Conservation (phyloP, 2,888 invertebrate genomes). For the Torymus auratus region DNA sequence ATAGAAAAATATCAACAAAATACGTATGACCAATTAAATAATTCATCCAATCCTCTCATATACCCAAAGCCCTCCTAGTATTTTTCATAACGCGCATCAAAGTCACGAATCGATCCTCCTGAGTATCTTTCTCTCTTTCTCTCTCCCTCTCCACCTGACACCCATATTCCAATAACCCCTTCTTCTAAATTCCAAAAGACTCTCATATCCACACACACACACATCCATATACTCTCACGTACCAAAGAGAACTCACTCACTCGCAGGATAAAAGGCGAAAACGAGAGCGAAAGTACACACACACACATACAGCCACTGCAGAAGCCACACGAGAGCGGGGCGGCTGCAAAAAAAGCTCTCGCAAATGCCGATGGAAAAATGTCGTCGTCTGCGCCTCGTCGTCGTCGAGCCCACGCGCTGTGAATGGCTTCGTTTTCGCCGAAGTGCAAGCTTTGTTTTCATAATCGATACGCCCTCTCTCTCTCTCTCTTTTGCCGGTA, state of each 20-base stretch:
- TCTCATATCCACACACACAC: too few species aligned
- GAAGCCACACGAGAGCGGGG: neutral
- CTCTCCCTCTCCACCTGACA: too few species aligned
- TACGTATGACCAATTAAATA: too few species aligned
- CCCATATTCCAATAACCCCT: too few species aligned
- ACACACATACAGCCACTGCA: neutral
- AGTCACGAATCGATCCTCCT: too few species aligned
- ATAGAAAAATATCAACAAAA: too few species aligned
- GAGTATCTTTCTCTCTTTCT: too few species aligned
- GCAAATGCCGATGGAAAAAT: slow-evolving; percentile 36
- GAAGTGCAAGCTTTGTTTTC: slow-evolving; percentile 59
- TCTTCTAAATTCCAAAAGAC: too few species aligned
- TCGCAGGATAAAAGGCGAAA: slow-evolving; percentile 14
- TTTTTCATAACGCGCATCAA: too few species aligned
- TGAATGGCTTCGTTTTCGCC: slow-evolving; percentile 53
- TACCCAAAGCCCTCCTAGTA: too few species aligned
- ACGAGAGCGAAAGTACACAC: slow-evolving; percentile 43
- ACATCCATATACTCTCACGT: too few species aligned
- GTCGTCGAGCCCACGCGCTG: neutral
- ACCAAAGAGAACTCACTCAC: neutral
- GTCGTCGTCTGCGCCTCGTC: slow-evolving; percentile 20
- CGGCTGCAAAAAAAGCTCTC: neutral
- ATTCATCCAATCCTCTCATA: too few species aligned
- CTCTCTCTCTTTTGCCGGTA: neutral
- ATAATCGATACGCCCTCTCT: slow-evolving; percentile 55